phyloP scores from a whole-genome alignment of 2,888 invertebrate genomes.

The Hirtodrosophila cameraria region DNA sequence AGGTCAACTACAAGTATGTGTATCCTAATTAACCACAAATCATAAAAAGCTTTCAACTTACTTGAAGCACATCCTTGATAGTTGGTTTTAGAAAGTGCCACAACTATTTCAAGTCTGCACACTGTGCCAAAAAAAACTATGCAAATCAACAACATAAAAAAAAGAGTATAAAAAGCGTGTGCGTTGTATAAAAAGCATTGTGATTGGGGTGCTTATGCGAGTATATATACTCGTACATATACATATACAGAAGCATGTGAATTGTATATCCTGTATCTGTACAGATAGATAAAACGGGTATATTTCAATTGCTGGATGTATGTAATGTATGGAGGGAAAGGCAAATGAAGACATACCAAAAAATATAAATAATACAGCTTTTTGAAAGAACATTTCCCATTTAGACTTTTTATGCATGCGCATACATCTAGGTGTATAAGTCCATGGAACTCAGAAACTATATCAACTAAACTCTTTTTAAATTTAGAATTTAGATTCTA shows the following conservation, averaged over 20 bases:
- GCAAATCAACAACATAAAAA: slow-evolving; percentile 21
- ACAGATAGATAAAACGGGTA: not conserved
- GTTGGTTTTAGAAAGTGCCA: slow-evolving; percentile 28
- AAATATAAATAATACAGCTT: too few relatives aligned
- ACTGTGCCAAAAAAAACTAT: slow-evolving; percentile 12
- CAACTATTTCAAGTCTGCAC: slow-evolving; percentile 38
- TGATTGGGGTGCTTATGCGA: slow-evolving; percentile 42
- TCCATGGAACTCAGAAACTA: too few relatives aligned
- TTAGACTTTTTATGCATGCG: too few relatives aligned
- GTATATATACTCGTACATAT: slow-evolving; percentile 10
- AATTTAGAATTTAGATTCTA: too few relatives aligned
- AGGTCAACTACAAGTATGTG: not conserved
- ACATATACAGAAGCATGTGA: slow-evolving; percentile 24
- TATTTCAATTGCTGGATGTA: too few relatives aligned
- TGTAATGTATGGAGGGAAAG: not conserved
- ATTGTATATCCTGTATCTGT: slow-evolving; percentile 7
- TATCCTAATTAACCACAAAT: slow-evolving; percentile 23
- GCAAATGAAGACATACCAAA: too few relatives aligned
- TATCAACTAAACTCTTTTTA: too few relatives aligned
- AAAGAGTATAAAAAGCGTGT: slow-evolving; percentile 8
- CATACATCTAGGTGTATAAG: too few relatives aligned
- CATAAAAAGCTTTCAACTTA: slow-evolving; percentile 10
- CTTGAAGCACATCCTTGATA: slow-evolving; percentile 10
- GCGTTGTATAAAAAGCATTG: slow-evolving; percentile 32
- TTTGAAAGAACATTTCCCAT: too few relatives aligned